These are phyloP conservation scores for Ictalurus furcatus DNA, from an alignment of 2,113 vertebrate genomes.

Conservation along the genomic window DNA sequence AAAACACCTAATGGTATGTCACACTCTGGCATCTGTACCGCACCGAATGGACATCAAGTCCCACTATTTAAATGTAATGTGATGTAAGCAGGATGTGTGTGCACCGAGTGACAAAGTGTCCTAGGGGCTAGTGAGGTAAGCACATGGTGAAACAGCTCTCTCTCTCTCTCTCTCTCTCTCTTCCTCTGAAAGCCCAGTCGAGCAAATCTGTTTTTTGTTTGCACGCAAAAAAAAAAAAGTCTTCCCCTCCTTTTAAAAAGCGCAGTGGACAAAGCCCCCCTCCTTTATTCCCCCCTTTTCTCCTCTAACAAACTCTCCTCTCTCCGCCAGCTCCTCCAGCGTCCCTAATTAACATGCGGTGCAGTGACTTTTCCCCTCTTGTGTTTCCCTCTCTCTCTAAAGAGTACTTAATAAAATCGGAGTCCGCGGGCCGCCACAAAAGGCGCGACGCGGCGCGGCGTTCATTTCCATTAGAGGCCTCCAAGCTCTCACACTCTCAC, in stretches of 20 bases:
- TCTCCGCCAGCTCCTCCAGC: slow-evolving; percentile 62
- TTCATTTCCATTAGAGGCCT: slow-evolving; percentile 67
- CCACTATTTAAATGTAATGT: slow-evolving; percentile 22
- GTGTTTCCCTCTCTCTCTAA: slow-evolving; percentile 73
- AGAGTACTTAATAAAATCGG: slow-evolving; percentile 78
- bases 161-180: slow-evolving; percentile 41
- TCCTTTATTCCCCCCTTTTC: slow-evolving; percentile 44
- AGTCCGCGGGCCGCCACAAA: slow-evolving; percentile 70
- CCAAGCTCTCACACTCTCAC: slow-evolving; percentile 65
- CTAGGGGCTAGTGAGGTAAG: slow-evolving; percentile 30
- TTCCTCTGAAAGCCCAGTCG: slow-evolving; percentile 40
- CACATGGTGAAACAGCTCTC: slow-evolving; percentile 31
- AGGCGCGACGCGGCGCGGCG: slow-evolving; percentile 61
- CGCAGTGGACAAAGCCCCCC: slow-evolving; percentile 41
- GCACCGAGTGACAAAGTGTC: slow-evolving; percentile 36
- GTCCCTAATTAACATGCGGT: slow-evolving; percentile 77
- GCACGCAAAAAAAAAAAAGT: slow-evolving; percentile 62
- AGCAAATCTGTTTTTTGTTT: slow-evolving; percentile 62
- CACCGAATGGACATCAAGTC: slow-evolving; percentile 24
- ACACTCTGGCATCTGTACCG: slow-evolving; percentile 14
- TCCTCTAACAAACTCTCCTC: slow-evolving; percentile 67
- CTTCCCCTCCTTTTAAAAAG: slow-evolving; percentile 54
- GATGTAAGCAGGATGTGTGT: slow-evolving; percentile 28
- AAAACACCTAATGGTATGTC: slow-evolving; percentile 6
- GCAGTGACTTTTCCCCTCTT: slow-evolving; percentile 70